phyloP scores from a whole-genome alignment of 2,888 invertebrate genomes.

The Nebria brevicollis region DNA sequence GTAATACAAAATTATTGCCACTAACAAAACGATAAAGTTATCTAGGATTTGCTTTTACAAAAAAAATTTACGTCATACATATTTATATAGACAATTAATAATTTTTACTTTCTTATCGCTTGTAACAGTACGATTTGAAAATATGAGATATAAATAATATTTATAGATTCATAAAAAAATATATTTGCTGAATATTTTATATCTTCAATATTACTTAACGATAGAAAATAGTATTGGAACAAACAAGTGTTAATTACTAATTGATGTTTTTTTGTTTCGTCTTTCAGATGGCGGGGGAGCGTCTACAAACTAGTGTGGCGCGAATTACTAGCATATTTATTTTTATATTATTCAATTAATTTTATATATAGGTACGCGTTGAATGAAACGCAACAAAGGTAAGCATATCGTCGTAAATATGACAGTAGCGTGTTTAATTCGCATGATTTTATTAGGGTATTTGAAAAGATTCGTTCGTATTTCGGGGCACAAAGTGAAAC shows the following conservation, averaged over 20 bases:
- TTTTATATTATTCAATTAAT: constrained; percentile 88
- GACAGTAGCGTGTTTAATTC: no score
- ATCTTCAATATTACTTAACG: no score
- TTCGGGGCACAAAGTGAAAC: constrained; percentile 89
- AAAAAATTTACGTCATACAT: neutral
- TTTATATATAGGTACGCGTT: constrained; percentile 86
- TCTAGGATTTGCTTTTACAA: neutral
- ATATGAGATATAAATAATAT: neutral
- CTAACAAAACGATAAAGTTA: neutral
- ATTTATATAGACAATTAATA: no score
- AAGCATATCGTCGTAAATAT: constrained; percentile 48
- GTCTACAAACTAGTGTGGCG: constrained; percentile 96
- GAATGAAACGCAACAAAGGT: constrained; percentile 81
- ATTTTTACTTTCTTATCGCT: neutral
- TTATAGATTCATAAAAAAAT: no score
- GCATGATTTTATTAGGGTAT: constrained; percentile 70
- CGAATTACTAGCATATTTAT: constrained; percentile 87
- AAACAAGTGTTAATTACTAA: no score
- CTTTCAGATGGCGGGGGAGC: constrained; percentile 92
- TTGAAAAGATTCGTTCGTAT: constrained; percentile 86
- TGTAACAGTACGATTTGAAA: neutral
- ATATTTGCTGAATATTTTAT: no score
- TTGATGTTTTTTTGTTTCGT: constrained; percentile 54
- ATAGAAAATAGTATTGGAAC: no score
- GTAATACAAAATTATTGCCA: neutral